Evolutionary conservation across 2,888 invertebrate genomes (phyloP).

Genomic region (Frankliniella fusca): DNA sequence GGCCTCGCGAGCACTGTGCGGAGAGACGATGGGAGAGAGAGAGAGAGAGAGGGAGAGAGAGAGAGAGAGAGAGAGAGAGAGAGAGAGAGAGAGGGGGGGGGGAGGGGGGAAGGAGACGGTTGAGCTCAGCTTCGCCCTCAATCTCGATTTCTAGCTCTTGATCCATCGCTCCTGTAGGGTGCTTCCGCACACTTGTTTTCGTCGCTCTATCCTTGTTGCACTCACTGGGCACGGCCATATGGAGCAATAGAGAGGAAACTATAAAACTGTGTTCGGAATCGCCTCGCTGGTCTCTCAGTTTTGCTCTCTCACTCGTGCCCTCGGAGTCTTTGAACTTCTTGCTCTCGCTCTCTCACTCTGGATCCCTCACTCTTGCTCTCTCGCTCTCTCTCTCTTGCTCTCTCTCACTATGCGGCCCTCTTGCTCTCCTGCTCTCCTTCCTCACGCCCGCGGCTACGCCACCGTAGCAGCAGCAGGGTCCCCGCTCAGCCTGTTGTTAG

Average conservation of each 20-base stretch:
- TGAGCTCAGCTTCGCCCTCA: too few species aligned
- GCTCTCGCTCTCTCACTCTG: background rate
- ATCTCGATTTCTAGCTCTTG: too few species aligned
- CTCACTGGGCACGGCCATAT: too few species aligned
- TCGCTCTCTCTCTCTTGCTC: background rate
- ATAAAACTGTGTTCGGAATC: too few species aligned
- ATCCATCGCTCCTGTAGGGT: too few species aligned
- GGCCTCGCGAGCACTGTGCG: background rate
- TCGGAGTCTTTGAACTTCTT: too few species aligned
- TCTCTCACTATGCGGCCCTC: background rate
- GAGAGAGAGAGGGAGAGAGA: background rate
- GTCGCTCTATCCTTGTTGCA: too few species aligned
- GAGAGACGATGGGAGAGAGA: background rate
- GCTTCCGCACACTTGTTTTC: too few species aligned
- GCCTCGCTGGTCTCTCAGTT: too few species aligned
- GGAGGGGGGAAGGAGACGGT: background rate
- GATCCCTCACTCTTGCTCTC: background rate
- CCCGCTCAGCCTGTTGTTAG: background rate
- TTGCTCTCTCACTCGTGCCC: too few species aligned
- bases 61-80: background rate
- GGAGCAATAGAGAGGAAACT: too few species aligned
- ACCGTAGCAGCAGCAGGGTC: background rate
- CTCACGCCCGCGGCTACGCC: background rate
- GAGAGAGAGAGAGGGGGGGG: slow-evolving; percentile 4
- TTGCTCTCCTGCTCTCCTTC: background rate